Percentiles rank a stretch among this genome's conserved stretches.
Conservation (phyloP, 2,113 vertebrate species). For the Diadophis punctatus region DNA sequence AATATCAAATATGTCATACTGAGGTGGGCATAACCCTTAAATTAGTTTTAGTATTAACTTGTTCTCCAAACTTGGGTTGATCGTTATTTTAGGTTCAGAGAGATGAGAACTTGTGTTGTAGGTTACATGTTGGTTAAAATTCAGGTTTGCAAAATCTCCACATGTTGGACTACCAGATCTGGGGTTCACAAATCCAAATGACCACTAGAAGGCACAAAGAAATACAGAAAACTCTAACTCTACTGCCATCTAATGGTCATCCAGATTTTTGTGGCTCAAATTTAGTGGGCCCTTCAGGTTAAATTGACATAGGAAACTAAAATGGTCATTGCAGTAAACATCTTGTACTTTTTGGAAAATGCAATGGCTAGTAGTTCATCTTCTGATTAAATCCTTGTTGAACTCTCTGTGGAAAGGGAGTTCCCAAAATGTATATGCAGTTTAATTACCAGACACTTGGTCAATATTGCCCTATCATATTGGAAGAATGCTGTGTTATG, state of each 20-base stretch:
- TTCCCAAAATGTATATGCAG: neutral
- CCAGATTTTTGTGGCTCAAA: neutral
- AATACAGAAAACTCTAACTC: neutral
- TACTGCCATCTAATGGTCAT: neutral
- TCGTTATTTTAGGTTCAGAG: neutral
- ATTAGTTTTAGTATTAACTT: neutral
- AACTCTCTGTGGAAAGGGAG: neutral
- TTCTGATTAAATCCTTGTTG: neutral
- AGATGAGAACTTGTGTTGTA: neutral
- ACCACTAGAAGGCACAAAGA: neutral
- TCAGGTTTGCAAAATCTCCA: neutral
- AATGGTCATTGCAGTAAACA: too few relatives aligned
- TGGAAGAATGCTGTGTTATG: neutral
- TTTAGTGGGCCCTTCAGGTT: neutral
- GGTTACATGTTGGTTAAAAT: neutral
- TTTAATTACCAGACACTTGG: neutral
- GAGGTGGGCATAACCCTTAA: neutral
- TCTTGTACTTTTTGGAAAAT: neutral
- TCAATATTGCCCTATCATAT: neutral
- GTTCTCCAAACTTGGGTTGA: neutral
- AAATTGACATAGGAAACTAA: neutral
- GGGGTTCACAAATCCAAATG: neutral
- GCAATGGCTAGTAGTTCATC: neutral
- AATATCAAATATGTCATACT: neutral
- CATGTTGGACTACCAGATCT: neutral